Evolutionary conservation across 2,797 vertebrate species (phyloP), one percentile per base, ranked within the genome.

Genomic region (Ispidina picta): DNA sequence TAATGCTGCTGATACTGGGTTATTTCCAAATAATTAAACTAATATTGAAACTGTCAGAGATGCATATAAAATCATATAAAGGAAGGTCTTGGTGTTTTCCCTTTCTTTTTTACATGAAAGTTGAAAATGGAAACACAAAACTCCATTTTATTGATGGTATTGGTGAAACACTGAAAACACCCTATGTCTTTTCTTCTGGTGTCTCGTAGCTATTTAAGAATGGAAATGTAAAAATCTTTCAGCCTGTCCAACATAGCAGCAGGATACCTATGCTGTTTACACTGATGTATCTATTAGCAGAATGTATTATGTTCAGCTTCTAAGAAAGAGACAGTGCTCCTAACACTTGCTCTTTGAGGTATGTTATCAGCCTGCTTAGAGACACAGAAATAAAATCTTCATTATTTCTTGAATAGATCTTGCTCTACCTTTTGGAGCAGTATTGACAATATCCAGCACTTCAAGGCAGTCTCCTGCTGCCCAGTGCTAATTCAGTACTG

Each of bases 361-460:
- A 35, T 68, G 46, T 70, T 83, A 87, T 49, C 91, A 75, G 46
- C 31, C 64, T 66, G 43, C 71, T 66, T 62, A 58, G 60, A 88
- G 46, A 83, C 25, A 52, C 3, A 72, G 82, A 92, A 94, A 89
- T 83, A 93, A 93, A 94, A 80, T 31, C 16, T 49, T 10, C 43
- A 25, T 35, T 68, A n/a, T 58, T 58, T 70, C 58, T 54, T 52
- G 80, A 52, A 10, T 74, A 68, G 10, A 9, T 37, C 43, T 4
- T 49, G 44, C 59, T 83, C 39, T 75, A 23, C 44, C 13, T 79
- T 83, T 73, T 77, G 56, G 37, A 66, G 46, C 14, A 39, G 33
- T 28, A 73, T 8, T 23, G 59, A 58, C 39, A 72, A 66, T 9
- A 70, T 8, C 19, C 29, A 58, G 33, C n/a, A 60, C 48, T 70